Base-by-base conservation (phyloP, 2,113 vertebrate genomes). In the Chamaea fasciata region DNA sequence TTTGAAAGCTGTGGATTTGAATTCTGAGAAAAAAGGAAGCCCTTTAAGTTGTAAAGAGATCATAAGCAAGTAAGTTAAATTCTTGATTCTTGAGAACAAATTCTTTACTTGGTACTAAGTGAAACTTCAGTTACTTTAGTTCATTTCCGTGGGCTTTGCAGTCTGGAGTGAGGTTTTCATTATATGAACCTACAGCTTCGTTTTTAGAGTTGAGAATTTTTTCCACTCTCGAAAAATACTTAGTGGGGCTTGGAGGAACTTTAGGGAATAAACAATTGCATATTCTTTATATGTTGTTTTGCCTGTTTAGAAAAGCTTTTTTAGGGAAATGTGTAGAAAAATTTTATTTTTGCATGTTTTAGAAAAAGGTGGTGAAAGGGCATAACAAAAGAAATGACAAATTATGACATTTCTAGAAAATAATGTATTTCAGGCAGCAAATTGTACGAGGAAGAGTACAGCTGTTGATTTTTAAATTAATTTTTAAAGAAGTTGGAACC, bases 1-100 rank as follows among this genome's bases (percentile, higher is more conserved):
- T 90, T 96, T 98, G 89, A 97, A 94, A 92, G 30, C 91, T 73
- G 74, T 80, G 15, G 74, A 93, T 93, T 95, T 97, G 76, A 93
- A 78, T 93, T 89, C 90, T 46, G 94, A 97, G 28, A 90, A 88
- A 90, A 97, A 94, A 92, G 96, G 94, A 94, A 80, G 50, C 23
- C 46, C 86, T 88, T 87, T 98, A 90, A 56, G 84, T 35, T 93
- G 59, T 27, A 93, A 89, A 92, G 68, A 70, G 87, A 60, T 97
- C 67, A 85, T 97, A 91, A 96, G 88, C 74, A 96, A 91, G 98
- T 97, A 73, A 67, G 90, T 92, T 39, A 30, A 50, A 57, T 44
- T 90, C 7, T 42, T 75, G 20, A 47, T 77, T 83, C 44, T 21
- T 86, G 23, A 78, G 7, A 83, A 41, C 9, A 47, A 78, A 46